These are phyloP conservation scores for Serripes groenlandicus DNA, from an alignment of 2,888 invertebrate genomes.

Conservation along the genomic window DNA sequence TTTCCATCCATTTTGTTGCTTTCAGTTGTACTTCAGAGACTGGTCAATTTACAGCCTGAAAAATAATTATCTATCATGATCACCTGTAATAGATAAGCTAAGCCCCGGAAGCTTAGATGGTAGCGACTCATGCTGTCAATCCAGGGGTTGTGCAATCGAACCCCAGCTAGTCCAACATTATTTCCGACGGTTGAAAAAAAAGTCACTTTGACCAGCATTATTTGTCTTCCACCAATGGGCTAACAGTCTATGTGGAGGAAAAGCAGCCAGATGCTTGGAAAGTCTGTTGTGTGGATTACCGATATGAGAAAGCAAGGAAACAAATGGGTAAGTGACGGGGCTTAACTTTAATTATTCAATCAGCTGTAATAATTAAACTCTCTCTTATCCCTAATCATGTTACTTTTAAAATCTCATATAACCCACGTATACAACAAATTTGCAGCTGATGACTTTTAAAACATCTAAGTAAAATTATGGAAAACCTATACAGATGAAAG, in stretches of 20 bases:
- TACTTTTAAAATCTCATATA: too few species aligned
- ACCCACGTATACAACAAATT: too few species aligned
- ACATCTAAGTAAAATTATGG: too few species aligned
- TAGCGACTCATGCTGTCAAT: not conserved
- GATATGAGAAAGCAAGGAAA: not conserved
- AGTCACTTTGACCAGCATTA: not conserved
- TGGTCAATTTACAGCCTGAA: not conserved
- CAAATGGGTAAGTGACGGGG: not conserved
- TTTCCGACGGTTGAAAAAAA: not conserved
- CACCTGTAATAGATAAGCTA: not conserved
- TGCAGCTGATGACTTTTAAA: too few species aligned
- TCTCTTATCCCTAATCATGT: too few species aligned
- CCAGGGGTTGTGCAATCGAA: not conserved
- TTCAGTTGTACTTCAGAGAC: too few species aligned
- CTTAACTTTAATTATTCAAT: too few species aligned
- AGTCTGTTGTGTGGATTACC: not conserved
- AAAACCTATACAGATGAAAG: too few species aligned
- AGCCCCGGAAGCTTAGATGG: not conserved
- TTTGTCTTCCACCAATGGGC: not conserved
- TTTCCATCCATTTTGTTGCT: not conserved
- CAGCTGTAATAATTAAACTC: too few species aligned
- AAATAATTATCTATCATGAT: not conserved
- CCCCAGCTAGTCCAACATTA: not conserved
- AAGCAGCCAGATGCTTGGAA: not conserved
- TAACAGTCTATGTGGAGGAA: not conserved